A percentile compares a stretch with the other conserved stretches of the same genome.
Evolutionary conservation across 30 jellyfish, hydroid and myxozoan genomes (phyloP).

Genomic region (Aurelia sp.): DNA sequence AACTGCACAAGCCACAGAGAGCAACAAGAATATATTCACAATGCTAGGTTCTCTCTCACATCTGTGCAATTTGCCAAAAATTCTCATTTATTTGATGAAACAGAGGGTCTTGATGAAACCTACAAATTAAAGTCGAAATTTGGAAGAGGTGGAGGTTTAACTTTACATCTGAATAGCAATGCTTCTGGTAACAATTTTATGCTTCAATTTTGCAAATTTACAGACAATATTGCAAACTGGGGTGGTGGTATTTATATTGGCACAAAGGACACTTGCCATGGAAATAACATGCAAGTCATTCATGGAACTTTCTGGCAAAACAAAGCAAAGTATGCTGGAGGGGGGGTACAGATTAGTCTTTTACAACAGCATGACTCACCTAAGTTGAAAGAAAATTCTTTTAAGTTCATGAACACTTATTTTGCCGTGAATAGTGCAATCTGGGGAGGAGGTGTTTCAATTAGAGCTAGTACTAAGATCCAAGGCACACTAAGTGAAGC

Average conservation of each 20-base stretch:
- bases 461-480: conserved; percentile 55
- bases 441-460: conserved; percentile 93
- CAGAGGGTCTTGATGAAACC: not conserved
- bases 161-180: conserved; percentile 50
- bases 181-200: conserved; percentile 37
- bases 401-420: not conserved
- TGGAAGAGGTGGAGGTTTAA: conserved; percentile 76
- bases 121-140: not conserved
- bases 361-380: conserved; percentile 14
- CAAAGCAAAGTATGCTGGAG: conserved; percentile 80
- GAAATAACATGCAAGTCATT: conserved; percentile 6
- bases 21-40: conserved; percentile 68
- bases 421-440: conserved; percentile 66
- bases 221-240: conserved; percentile 75
- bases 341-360: conserved; percentile 64
- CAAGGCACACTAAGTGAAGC: not conserved
- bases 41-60: conserved; percentile 4
- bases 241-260: conserved; percentile 80
- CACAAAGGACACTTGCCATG: conserved; percentile 29
- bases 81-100: not conserved
- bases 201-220: conserved; percentile 39
- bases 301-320: conserved; percentile 30
- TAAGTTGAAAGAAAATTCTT: conserved; percentile 15
- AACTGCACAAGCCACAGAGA: conserved; percentile 61
- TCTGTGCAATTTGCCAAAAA: conserved; percentile 30